These are phyloP conservation scores for Theonella swinhoei DNA, from an alignment of 37 sponge, comb jelly and placozoan species.

Conservation along the genomic window DNA sequence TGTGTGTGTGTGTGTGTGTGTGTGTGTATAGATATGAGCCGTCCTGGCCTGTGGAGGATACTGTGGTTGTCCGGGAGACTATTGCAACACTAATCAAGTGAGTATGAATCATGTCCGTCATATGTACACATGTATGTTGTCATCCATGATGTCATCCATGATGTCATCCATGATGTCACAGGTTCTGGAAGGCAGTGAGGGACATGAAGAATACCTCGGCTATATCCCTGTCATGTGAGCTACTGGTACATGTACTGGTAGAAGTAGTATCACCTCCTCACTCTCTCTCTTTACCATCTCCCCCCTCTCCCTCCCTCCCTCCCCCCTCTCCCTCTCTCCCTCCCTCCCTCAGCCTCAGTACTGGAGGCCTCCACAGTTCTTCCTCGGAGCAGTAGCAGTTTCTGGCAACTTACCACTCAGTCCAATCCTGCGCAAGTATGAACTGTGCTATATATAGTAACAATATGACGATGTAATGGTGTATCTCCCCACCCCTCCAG, in stretches of 20 bases:
- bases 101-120: constrained; percentile 1
- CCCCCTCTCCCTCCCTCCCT: constrained; percentile 22
- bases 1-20: too few species aligned
- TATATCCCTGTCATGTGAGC: constrained; percentile 20
- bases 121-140: neutral
- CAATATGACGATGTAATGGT: neutral
- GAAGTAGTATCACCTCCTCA: neutral
- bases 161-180: too few species aligned
- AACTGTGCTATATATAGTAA: neutral
- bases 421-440: constrained; percentile 44
- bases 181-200: constrained; percentile 64
- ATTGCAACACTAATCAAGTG: constrained; percentile 8
- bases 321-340: constrained; percentile 23
- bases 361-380: constrained; percentile 36
- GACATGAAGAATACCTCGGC: constrained; percentile 49
- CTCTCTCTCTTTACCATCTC: constrained; percentile 10
- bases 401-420: constrained; percentile 65
- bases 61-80: constrained; percentile 6
- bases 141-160: too few species aligned
- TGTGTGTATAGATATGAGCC: constrained; percentile 15
- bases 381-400: constrained; percentile 59
- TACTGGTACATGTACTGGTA: neutral
- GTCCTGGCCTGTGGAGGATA: constrained; percentile 20
- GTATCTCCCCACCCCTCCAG: constrained; percentile 6
- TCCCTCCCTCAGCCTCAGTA: constrained; percentile 18